A percentile compares a stretch with the other conserved stretches of the same genome.
Conservation (phyloP, 2,113 vertebrate genomes). For the Caretta caretta region DNA sequence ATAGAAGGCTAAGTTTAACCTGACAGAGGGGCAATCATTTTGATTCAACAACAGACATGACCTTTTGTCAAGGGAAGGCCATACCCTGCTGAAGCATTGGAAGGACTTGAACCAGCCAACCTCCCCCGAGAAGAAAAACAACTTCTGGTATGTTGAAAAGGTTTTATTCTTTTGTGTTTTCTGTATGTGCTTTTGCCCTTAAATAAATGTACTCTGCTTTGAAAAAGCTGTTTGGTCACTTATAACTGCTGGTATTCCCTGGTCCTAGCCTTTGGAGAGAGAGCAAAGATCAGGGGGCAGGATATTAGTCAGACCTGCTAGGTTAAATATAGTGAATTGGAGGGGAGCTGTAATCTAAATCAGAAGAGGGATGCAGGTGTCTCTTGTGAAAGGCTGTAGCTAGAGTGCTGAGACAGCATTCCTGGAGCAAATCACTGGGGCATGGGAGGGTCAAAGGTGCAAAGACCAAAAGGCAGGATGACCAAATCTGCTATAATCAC, state of each 20-base stretch:
- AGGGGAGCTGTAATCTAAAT: not conserved
- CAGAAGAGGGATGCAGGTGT: not conserved
- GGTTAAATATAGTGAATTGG: not conserved
- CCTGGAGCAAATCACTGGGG: not conserved
- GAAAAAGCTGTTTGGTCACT: not conserved
- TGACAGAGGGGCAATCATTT: not conserved
- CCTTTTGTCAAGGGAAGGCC: not conserved
- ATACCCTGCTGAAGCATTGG: not conserved
- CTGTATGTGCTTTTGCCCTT: not conserved
- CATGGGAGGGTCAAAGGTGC: not conserved
- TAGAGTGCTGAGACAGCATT: not conserved
- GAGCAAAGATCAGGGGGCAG: not conserved
- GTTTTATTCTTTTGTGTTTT: not conserved
- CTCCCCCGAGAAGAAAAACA: not conserved
- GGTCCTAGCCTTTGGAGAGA: not conserved
- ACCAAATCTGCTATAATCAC: not conserved
- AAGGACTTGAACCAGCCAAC: not conserved
- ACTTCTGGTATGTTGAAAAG: not conserved
- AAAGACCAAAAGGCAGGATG: not conserved
- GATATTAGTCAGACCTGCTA: not conserved
- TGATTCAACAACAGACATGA: not conserved
- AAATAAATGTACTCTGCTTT: not conserved
- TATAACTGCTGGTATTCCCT: not conserved
- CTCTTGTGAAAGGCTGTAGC: not conserved
- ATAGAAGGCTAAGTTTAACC: not conserved